These are phyloP conservation scores for Physella acuta DNA, from an alignment of 1,140 invertebrate species.

Conservation along the genomic window DNA sequence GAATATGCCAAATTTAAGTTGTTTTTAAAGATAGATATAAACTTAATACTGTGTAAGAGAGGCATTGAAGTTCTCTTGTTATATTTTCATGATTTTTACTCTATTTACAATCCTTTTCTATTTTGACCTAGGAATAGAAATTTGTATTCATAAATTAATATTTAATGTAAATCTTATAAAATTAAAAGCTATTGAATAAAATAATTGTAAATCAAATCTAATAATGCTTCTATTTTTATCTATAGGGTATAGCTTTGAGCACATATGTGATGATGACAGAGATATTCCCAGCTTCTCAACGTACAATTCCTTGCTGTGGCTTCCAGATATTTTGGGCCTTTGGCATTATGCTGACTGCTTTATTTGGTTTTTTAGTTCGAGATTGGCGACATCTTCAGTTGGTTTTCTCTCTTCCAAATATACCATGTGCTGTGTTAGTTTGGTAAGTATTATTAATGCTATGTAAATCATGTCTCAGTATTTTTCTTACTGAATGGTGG, in stretches of 20 bases:
- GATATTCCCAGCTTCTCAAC: constrained; percentile 61
- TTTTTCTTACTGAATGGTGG: neutral
- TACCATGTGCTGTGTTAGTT: constrained; percentile 57
- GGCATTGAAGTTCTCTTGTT: no score
- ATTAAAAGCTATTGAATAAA: neutral
- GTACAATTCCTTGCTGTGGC: constrained; percentile 61
- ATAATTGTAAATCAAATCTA: neutral
- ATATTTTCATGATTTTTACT: no score
- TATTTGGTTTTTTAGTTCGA: constrained; percentile 58
- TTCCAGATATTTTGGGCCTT: constrained; percentile 58
- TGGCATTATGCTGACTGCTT: constrained; percentile 56
- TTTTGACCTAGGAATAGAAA: no score
- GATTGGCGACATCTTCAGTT: constrained; percentile 63
- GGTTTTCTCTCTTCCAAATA: constrained; percentile 59
- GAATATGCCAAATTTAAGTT: no score
- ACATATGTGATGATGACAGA: constrained; percentile 59
- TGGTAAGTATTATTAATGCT: constrained; percentile 58
- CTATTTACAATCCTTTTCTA: no score
- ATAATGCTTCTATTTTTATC: neutral
- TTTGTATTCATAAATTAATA: no score
- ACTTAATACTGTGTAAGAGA: no score
- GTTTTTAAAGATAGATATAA: no score
- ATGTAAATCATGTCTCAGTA: no score
- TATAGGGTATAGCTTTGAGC: constrained; percentile 50
- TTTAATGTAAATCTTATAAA: constrained; percentile 6